Evolutionary conservation across 2,888 invertebrate species (phyloP).

Genomic region (Meiosimyza platycephala): DNA sequence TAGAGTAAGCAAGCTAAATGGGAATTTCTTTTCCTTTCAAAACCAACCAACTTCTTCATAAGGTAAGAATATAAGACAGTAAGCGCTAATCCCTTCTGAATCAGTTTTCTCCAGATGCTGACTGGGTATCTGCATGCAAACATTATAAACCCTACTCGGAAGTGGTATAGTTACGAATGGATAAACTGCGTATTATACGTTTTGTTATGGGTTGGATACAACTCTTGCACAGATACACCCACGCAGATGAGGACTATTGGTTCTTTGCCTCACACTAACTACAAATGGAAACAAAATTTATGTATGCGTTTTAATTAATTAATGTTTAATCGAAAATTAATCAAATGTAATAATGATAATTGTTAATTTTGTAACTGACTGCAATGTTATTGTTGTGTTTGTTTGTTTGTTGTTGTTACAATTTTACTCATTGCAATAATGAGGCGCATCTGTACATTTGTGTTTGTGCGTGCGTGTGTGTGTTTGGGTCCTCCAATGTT

Average conservation of each 20-base stretch:
- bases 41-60: no score
- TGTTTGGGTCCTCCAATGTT: background rate
- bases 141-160: no score
- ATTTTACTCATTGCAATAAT: background rate
- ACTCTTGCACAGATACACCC: background rate
- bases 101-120: no score
- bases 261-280: no score
- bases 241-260: background rate
- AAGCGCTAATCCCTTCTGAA: no score
- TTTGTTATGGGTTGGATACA: no score
- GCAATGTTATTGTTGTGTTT: background rate
- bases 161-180: no score
- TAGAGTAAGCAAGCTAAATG: no score
- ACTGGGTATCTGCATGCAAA: no score
- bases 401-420: slow-evolving; percentile 24
- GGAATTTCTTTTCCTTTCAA: no score
- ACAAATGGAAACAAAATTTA: slow-evolving; percentile 8
- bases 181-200: no score
- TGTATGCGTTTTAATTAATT: slow-evolving; percentile 31
- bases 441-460: background rate
- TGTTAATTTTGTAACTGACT: slow-evolving; percentile 28
- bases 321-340: slow-evolving; percentile 38
- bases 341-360: slow-evolving; percentile 32
- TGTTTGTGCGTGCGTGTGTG: background rate
- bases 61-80: no score